A percentile compares a stretch with the other conserved stretches of the same genome.
Conservation (phyloP, 2,797 vertebrate species). For the Anniella stebbinsi region DNA sequence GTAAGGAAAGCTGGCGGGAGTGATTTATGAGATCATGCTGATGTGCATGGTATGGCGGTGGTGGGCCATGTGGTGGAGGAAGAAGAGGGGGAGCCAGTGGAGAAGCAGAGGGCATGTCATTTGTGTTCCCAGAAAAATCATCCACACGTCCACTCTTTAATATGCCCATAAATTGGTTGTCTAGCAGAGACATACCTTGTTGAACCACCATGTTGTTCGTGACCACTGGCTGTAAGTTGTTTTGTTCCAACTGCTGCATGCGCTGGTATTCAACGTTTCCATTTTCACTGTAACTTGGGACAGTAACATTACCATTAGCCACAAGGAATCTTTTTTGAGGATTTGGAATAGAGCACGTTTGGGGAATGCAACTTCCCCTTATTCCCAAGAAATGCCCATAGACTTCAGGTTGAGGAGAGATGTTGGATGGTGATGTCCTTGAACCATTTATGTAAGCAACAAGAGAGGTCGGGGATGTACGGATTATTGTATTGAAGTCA, state of each 20-base stretch:
- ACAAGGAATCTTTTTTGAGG: constrained; percentile 73
- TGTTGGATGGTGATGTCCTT: constrained; percentile 83
- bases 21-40: constrained; percentile 68
- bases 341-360: constrained; percentile 71
- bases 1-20: constrained; percentile 57
- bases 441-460: constrained; percentile 95
- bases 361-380: constrained; percentile 89
- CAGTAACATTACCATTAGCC: constrained; percentile 61
- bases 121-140: constrained; percentile 63
- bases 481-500: constrained; percentile 94
- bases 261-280: constrained; percentile 72
- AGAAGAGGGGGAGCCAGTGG: constrained; percentile 63
- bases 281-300: constrained; percentile 69
- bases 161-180: constrained; percentile 58
- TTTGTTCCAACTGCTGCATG: constrained; percentile 87
- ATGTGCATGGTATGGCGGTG: constrained; percentile 91
- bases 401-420: constrained; percentile 90
- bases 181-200: constrained; percentile 77
- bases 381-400: constrained; percentile 95
- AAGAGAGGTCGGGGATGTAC: constrained; percentile 93
- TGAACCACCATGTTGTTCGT: constrained; percentile 91
- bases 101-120: constrained; percentile 57
- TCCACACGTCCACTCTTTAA: constrained; percentile 76
- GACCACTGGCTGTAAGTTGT: constrained; percentile 75
- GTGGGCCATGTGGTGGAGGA: constrained; percentile 84